A percentile compares a stretch with the other conserved stretches of the same genome.
These are phyloP conservation scores for Ommatoiulus sabulosus DNA, from an alignment of 2,888 invertebrate genomes.

Conservation along the genomic window DNA sequence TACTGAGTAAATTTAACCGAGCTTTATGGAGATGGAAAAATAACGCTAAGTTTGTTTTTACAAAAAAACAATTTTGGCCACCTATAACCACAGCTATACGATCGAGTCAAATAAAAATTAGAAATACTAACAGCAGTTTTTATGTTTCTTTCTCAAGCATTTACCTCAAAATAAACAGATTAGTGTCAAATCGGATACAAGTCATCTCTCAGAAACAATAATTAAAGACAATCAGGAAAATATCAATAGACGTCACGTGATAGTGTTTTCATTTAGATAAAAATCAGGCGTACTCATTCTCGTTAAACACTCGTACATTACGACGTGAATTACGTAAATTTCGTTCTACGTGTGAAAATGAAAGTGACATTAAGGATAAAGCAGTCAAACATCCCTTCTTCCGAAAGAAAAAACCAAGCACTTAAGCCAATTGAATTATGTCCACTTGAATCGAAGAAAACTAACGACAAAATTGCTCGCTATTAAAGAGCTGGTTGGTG, in stretches of 20 bases:
- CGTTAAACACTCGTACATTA: not conserved
- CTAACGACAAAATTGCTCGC: constrained; percentile 9
- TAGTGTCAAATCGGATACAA: not conserved
- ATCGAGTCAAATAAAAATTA: too few species aligned
- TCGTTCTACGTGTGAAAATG: not conserved
- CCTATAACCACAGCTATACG: too few species aligned
- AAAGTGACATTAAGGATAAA: not conserved
- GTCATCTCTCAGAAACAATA: not conserved
- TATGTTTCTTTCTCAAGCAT: too few species aligned
- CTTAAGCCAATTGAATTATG: constrained; percentile 44
- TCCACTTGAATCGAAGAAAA: constrained; percentile 35
- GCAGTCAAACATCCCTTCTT: not conserved
- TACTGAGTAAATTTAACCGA: too few species aligned
- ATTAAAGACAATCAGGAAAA: not conserved
- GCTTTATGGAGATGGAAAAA: too few species aligned
- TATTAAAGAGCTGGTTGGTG: not conserved
- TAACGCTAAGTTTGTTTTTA: too few species aligned
- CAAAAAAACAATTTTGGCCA: too few species aligned
- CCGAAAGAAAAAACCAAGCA: not conserved
- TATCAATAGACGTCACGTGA: not conserved
- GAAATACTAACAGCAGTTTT: too few species aligned
- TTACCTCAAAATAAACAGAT: too few species aligned
- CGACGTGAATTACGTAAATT: not conserved
- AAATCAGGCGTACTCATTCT: not conserved
- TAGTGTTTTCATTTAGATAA: not conserved